Evolutionary conservation across 35 echinoderm and acorn worm species (phyloP), one percentile per base, ranked within the genome.

Genomic region (Ptychodera flava): DNA sequence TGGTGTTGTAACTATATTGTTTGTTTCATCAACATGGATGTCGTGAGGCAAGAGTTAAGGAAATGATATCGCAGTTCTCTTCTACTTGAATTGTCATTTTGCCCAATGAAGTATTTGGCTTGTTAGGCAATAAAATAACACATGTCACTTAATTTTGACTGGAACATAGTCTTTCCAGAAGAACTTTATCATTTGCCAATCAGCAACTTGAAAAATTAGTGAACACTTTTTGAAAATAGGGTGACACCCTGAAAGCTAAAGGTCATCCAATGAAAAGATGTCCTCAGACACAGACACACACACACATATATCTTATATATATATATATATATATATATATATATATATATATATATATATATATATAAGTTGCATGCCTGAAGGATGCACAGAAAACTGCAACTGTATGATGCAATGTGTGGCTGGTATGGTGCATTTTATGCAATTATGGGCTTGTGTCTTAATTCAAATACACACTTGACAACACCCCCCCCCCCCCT

Each of bases 1-100:
- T 31, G 95, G 95, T 0, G 92, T 90, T 1, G 95, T 97, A 28
- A 97, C 95, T 14, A 97, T 91, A 53, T 83, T 90, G 52, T 97
- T 97, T 32, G 76, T 81, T 76, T 93, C 81, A 86, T 97, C 95
- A 1, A 93, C 90, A 92, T 93, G 92, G 77, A 83, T 82, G 76
- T 97, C 95, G 87, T 96, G 33, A 78, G 37, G 28, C n/a, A 83
- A 45, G 33, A 37, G 32, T 37, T 89, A 78, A 90, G 90, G 89
- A 88, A 86, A 64, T 64, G 6, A 64, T 6, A 64, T 64, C 45
- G 22, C 45, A 64, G 22, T 64, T 64, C 6, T 12, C 45, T 12
- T 64, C 45, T n/a, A n/a, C n/a, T n/a, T n/a, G n/a, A n/a, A n/a
- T n/a, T n/a, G n/a, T n/a, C n/a, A n/a, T n/a, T n/a, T n/a, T n/a